phyloP scores from a whole-genome alignment of 2,113 vertebrate genomes.

The Indri indri region DNA sequence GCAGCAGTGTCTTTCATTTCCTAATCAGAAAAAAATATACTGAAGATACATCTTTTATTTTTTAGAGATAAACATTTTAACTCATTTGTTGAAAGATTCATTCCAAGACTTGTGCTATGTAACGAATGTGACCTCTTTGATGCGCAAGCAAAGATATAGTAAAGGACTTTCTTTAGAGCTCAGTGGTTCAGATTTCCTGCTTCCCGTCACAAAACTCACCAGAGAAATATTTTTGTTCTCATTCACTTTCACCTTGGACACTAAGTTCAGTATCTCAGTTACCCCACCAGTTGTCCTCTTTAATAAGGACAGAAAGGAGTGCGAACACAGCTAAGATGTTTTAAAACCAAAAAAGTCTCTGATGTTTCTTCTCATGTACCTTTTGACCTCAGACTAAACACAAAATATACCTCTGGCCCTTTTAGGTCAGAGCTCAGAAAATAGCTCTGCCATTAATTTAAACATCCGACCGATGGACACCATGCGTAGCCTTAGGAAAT shows the following conservation, averaged over 20 bases:
- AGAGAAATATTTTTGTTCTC: conserved; percentile 37
- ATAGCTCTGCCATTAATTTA: conserved; percentile 40
- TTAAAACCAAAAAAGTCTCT: conserved; percentile 19
- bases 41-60: background rate
- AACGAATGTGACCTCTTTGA: background rate
- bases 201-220: background rate
- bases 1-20: background rate
- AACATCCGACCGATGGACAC: background rate
- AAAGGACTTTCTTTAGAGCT: background rate
- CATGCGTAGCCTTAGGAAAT: conserved; percentile 35
- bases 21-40: background rate
- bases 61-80: background rate
- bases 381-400: conserved; percentile 34
- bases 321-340: background rate
- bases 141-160: background rate
- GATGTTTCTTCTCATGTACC: background rate
- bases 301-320: background rate
- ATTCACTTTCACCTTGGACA: background rate
- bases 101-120: background rate
- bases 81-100: background rate
- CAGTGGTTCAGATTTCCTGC: background rate
- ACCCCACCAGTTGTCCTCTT: background rate
- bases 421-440: conserved; percentile 50
- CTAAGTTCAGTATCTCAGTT: background rate
- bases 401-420: background rate